Evolutionary conservation across 2,888 invertebrate species (phyloP).

Genomic region (Standfussiana lucernea): DNA sequence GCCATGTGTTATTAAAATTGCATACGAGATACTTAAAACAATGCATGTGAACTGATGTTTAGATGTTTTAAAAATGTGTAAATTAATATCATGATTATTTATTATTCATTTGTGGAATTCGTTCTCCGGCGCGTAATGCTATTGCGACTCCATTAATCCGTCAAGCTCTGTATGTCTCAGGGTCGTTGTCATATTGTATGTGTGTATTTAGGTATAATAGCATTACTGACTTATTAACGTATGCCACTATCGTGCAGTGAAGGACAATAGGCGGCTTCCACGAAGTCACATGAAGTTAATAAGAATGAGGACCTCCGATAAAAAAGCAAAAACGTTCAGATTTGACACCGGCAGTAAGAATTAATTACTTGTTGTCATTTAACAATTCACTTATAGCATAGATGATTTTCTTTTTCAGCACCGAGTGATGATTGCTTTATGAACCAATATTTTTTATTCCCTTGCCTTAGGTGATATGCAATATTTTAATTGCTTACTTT

Average conservation of each 20-base stretch:
- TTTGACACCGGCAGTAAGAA: constrained; percentile 92
- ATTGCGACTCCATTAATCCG: constrained; percentile 29
- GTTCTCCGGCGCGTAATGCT: constrained; percentile 23
- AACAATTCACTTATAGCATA: constrained; percentile 65
- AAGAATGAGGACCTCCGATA: constrained; percentile 91
- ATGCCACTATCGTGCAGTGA: constrained; percentile 83
- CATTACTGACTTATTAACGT: constrained; percentile 61
- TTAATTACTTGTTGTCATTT: constrained; percentile 65
- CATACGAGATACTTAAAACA: constrained; percentile 20
- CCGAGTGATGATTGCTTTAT: constrained; percentile 81
- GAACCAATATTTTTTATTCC: constrained; percentile 65
- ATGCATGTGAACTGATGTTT: constrained; percentile 41
- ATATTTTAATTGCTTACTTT: constrained; percentile 47
- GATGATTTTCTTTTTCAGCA: constrained; percentile 77
- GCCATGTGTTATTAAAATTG: constrained; percentile 24
- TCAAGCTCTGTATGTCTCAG: constrained; percentile 45
- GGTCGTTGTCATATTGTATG: constrained; percentile 47
- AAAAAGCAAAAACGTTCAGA: constrained; percentile 90
- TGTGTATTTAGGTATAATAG: constrained; percentile 49
- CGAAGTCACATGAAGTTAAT: constrained; percentile 92
- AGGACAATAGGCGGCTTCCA: constrained; percentile 86
- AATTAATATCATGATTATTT: constrained; percentile 18
- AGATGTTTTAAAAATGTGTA: constrained; percentile 29
- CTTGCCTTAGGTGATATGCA: constrained; percentile 67
- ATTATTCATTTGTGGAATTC: constrained; percentile 28